Conservation (phyloP, 2,113 vertebrate species). For the Oncorhynchus clarkii region DNA sequence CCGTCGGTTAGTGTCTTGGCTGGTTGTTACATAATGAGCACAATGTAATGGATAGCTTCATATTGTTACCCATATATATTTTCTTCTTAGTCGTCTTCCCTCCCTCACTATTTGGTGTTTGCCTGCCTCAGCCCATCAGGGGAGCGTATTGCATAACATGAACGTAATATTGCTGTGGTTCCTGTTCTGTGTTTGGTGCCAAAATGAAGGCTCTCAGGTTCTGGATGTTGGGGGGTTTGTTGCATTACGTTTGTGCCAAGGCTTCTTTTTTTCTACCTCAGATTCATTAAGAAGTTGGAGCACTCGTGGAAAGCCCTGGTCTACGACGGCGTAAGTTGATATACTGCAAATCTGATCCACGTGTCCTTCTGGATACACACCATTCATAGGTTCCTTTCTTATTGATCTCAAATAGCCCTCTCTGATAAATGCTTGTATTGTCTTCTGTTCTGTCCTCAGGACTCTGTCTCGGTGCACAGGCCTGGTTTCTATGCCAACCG, state of each 20-base stretch:
- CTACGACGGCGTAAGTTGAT: constrained; percentile 90
- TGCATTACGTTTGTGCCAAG: constrained; percentile 29
- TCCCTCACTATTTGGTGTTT: background rate
- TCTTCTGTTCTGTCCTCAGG: constrained; percentile 69
- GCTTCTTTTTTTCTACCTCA: constrained; percentile 52
- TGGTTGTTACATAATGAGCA: background rate
- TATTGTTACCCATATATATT: constrained; percentile 16
- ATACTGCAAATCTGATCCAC: constrained; percentile 25
- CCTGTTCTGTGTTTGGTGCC: background rate
- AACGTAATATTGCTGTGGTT: background rate
- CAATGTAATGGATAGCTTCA: constrained; percentile 12
- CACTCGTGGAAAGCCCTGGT: constrained; percentile 99
- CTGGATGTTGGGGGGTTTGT: background rate
- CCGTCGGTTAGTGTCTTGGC: background rate
- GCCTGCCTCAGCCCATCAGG: background rate
- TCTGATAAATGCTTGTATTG: constrained; percentile 15
- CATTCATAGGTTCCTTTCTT: constrained; percentile 30
- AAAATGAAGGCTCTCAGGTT: background rate
- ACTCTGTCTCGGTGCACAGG: constrained; percentile 93
- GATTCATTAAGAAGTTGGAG: constrained; percentile 97
- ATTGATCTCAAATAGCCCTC: background rate
- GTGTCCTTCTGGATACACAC: constrained; percentile 40
- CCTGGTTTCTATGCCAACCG: constrained; percentile 95
- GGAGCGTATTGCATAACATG: background rate
- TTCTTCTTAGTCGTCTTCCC: background rate